These are phyloP conservation scores for sheep (Ovis aries) DNA, from an alignment of 2,113 vertebrate species.

Conservation along the genomic window DNA sequence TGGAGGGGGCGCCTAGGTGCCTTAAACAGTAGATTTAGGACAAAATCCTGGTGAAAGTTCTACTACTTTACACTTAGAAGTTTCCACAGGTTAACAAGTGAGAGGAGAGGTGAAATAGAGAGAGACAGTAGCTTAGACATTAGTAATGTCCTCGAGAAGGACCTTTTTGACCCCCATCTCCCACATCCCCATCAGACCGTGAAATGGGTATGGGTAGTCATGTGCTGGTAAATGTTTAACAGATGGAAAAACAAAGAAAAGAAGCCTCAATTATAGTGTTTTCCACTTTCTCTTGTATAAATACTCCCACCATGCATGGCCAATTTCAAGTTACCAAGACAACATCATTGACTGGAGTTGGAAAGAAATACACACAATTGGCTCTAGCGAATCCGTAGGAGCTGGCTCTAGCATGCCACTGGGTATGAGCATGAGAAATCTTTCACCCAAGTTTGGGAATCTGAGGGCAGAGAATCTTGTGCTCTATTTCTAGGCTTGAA, in stretches of 20 bases:
- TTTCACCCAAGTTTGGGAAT: background rate
- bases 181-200: background rate
- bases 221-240: background rate
- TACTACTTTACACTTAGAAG: background rate
- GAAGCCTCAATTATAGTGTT: background rate
- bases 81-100: background rate
- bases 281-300: constrained; percentile 12
- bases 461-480: background rate
- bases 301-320: background rate
- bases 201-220: background rate
- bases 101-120: background rate
- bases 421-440: background rate
- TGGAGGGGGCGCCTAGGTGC: background rate
- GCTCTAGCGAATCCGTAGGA: background rate
- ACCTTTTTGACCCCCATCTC: background rate
- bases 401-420: background rate
- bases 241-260: background rate
- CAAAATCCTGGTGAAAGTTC: background rate
- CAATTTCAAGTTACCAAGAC: constrained; percentile 25
- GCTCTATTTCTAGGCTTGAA: constrained; percentile 8
- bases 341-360: background rate
- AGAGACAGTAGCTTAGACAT: background rate
- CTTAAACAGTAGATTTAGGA: background rate
- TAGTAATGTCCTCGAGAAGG: background rate
- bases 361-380: background rate